These are phyloP conservation scores for Cylloceria caligata DNA, from an alignment of 2,888 invertebrate genomes.

Conservation along the genomic window DNA sequence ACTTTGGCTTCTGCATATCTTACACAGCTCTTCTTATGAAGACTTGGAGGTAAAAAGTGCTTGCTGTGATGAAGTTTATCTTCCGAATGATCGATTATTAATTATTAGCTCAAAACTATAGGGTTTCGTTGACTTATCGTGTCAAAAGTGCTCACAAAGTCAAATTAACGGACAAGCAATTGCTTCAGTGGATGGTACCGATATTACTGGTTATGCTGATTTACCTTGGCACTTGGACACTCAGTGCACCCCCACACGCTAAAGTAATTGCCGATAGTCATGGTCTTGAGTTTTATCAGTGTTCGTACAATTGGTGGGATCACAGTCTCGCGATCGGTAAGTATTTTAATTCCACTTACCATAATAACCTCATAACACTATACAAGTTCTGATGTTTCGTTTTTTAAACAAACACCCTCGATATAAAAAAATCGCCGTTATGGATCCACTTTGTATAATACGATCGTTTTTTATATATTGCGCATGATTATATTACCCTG, in stretches of 20 bases:
- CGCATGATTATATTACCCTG: background rate
- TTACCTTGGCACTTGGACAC: constrained; percentile 95
- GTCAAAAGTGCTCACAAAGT: constrained; percentile 97
- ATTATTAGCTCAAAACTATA: constrained; percentile 80
- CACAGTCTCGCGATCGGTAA: constrained; percentile 95
- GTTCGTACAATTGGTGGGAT: constrained; percentile 97
- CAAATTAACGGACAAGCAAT: constrained; percentile 95
- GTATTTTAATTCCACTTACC: constrained; percentile 41
- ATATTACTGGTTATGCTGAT: constrained; percentile 95
- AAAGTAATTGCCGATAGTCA: constrained; percentile 92
- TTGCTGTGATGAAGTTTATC: background rate
- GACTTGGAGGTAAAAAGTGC: constrained; percentile 92
- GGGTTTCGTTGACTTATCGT: constrained; percentile 96
- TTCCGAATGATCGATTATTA: background rate
- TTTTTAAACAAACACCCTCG: background rate
- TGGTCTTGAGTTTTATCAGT: constrained; percentile 94
- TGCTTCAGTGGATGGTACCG: constrained; percentile 97
- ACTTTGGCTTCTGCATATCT: constrained; percentile 96
- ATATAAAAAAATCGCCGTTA: background rate
- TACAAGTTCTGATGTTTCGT: background rate
- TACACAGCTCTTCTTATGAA: constrained; percentile 97
- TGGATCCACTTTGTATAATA: background rate
- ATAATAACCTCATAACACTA: no score
- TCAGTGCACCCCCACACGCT: constrained; percentile 93
- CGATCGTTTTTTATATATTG: background rate